These are phyloP conservation scores for Cyrtorhinus lividipennis DNA, from an alignment of 1,140 invertebrate genomes.

Conservation along the genomic window DNA sequence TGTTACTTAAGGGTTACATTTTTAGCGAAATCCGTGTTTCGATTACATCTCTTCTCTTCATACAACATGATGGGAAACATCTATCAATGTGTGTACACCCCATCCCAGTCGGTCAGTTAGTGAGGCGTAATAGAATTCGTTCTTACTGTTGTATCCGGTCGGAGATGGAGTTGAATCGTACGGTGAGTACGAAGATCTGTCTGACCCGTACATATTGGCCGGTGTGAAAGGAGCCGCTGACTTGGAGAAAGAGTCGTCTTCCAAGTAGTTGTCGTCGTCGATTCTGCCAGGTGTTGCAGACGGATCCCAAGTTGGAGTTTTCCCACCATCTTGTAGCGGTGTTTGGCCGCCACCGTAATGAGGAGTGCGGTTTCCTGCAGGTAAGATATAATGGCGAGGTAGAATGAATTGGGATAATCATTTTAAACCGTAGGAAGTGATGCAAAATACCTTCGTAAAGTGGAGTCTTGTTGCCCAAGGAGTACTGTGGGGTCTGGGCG, in stretches of 20 bases:
- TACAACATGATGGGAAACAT: constrained; percentile 84
- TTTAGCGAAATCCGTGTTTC: constrained; percentile 47
- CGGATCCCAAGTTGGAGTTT: constrained; percentile 52
- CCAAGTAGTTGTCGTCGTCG: constrained; percentile 49
- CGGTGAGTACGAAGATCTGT: constrained; percentile 72
- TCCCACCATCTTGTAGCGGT: constrained; percentile 76
- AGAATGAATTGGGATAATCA: background rate
- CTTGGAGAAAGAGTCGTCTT: constrained; percentile 39
- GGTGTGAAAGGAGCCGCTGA: constrained; percentile 74
- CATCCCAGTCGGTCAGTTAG: constrained; percentile 86
- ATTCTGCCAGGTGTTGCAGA: background rate
- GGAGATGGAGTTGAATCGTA: constrained; percentile 67
- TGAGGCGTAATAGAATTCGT: constrained; percentile 46
- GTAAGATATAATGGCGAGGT: constrained; percentile 22
- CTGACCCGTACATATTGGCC: constrained; percentile 63
- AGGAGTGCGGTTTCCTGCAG: constrained; percentile 70
- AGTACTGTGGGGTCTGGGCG: constrained; percentile 74
- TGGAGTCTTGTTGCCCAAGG: constrained; percentile 59
- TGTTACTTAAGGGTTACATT: too few species aligned
- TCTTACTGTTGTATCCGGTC: too few species aligned
- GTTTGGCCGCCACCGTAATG: constrained; percentile 77
- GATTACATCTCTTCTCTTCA: too few species aligned
- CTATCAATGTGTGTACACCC: constrained; percentile 54
- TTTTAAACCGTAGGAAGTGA: background rate
- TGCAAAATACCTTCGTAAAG: constrained; percentile 50